Evolutionary conservation across 2,888 invertebrate species (phyloP).

Genomic region (Pyrrhosoma nymphula): DNA sequence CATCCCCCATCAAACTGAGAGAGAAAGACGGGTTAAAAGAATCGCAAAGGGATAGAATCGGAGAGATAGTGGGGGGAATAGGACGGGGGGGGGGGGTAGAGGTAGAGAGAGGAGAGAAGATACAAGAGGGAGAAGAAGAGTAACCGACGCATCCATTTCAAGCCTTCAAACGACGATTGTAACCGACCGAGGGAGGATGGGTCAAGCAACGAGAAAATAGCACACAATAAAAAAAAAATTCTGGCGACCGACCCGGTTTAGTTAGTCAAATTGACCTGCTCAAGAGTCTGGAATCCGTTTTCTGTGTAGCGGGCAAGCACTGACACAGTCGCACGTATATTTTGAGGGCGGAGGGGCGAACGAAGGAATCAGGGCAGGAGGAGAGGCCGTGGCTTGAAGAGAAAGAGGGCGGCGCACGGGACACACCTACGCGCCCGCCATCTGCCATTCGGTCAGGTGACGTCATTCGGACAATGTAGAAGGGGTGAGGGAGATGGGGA

Average conservation of each 20-base stretch:
- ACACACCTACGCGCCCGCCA: background rate
- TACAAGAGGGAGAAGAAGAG: background rate
- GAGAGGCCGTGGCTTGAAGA: background rate
- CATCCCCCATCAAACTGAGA: background rate
- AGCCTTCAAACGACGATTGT: background rate
- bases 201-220: background rate
- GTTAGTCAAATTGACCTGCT: slow-evolving; percentile 28
- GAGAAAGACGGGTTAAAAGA: background rate
- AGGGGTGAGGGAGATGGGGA: background rate
- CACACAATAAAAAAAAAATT: background rate
- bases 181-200: background rate
- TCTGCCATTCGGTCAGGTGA: background rate
- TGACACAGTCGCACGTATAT: background rate
- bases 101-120: background rate
- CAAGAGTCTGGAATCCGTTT: background rate
- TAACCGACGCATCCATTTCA: background rate
- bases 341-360: background rate
- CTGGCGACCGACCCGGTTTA: background rate
- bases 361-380: background rate
- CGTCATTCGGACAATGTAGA: background rate
- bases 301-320: background rate
- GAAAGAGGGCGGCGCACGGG: background rate
- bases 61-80: background rate
- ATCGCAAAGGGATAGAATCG: background rate
- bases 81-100: background rate